Evolutionary conservation across 2,113 vertebrate species (phyloP).

Genomic region (Rhynchomys soricoides): DNA sequence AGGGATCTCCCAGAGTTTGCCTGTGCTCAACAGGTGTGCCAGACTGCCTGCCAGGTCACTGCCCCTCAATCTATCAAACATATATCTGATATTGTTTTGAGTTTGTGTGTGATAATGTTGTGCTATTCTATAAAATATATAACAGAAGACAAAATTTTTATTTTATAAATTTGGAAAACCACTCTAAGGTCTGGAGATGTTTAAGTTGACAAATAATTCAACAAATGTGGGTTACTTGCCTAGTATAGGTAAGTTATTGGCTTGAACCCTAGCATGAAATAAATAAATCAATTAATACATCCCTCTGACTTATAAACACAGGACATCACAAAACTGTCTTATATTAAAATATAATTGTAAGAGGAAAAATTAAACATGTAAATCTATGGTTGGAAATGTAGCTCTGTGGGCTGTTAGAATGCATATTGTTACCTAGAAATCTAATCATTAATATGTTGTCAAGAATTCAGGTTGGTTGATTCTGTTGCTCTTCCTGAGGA

Average conservation of each 20-base stretch:
- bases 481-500: not conserved
- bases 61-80: no score
- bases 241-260: not conserved
- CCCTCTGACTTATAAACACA: not conserved
- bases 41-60: no score
- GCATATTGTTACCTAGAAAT: not conserved
- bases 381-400: slow-evolving; percentile 18
- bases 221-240: not conserved
- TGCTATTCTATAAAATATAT: not conserved
- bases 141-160: not conserved
- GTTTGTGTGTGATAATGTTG: not conserved
- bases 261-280: not conserved
- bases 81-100: not conserved
- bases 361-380: not conserved
- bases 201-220: not conserved
- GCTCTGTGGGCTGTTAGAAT: not conserved
- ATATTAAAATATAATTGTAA: not conserved
- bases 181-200: not conserved
- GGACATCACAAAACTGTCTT: not conserved
- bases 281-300: not conserved
- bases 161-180: not conserved
- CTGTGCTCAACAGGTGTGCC: no score
- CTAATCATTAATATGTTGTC: slow-evolving; percentile 45
- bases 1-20: no score
- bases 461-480: not conserved